Base-by-base conservation (phyloP, 2,797 vertebrate genomes). In the Emys orbicularis region DNA sequence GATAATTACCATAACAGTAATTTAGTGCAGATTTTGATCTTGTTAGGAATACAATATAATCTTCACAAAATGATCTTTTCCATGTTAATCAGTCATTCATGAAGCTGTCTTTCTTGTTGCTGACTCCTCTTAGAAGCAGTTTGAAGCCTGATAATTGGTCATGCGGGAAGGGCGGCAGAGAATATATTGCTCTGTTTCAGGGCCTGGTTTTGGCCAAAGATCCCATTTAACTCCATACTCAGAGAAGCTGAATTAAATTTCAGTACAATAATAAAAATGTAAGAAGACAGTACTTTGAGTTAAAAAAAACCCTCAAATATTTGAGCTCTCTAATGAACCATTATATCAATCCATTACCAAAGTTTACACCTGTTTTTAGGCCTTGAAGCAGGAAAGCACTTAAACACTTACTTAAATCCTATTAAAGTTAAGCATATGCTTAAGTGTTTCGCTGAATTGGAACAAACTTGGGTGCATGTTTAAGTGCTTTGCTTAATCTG, bases 1-100 rank as follows among this genome's bases (percentile, higher is more conserved):
- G 86, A 94, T 97, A 98, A 98, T 98, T 98, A 98, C 83, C 97
- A 97, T 98, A 96, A 98, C 92, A 98, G 97, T 98, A 98, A 98
- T 97, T 98, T 97, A 96, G 94, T 96, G 95, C 89, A 92, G 94
- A 93, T 94, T 97, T 98, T 88, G 74, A 95, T 97, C 96, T 96
- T 91, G 91, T 97, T 97, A 94, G 90, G 93, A 94, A 96, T 95
- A 97, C 96, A 97, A 81, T 96, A 61, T 94, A 95, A 97, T 97
- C 97, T 97, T 95, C 49, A 21, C 90, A 83, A 97, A 98, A 96
- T 68, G 19, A 93, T 92, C 91, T 93, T 94, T 96, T 96, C 84
- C 84, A 72, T 89, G 92, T 97, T 97, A 97, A 97, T 97, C 96
- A 97, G 87, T 97, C 96, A 96, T 95, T 98, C 96, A 95, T 16